Evolutionary conservation across 1,140 invertebrate genomes (phyloP).

Genomic region (Condylostylus longicornis): DNA sequence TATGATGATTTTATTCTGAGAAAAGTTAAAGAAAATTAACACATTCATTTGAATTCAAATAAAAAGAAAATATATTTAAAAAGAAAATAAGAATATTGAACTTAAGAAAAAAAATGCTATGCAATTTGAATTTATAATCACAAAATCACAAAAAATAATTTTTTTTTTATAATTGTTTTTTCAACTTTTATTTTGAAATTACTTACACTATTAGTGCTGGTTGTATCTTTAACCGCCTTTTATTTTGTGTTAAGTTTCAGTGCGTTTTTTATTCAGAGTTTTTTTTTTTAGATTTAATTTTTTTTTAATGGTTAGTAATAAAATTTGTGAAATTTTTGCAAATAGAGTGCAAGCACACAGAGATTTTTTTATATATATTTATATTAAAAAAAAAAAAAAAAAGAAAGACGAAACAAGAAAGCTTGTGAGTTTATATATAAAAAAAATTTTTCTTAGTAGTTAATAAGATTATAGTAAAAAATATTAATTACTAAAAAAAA

Average conservation of each 20-base stretch:
- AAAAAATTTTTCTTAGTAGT: neutral
- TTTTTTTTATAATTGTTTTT: neutral
- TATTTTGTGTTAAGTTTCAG: neutral
- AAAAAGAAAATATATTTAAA: no score
- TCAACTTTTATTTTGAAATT: slow-evolving; percentile 6
- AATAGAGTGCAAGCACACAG: slow-evolving; percentile 2
- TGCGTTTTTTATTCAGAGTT: neutral
- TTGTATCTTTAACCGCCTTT: slow-evolving; percentile 34
- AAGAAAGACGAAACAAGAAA: slow-evolving; percentile 3
- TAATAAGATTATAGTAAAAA: neutral
- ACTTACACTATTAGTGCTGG: slow-evolving; percentile 34
- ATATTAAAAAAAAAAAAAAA: neutral
- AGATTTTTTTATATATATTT: slow-evolving; percentile 1
- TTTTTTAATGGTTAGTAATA: slow-evolving; percentile 3
- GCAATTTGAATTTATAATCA: slow-evolving; percentile 1
- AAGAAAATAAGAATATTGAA: no score
- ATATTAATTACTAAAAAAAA: no score
- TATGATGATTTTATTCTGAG: no score
- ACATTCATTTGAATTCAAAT: no score
- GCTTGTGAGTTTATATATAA: neutral
- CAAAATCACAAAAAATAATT: neutral
- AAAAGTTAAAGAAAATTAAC: no score
- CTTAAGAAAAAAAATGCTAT: no score
- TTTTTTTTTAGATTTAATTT: slow-evolving; percentile 4
- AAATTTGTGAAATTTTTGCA: neutral